Evolutionary conservation across 2,113 vertebrate genomes (phyloP).

Genomic region (Cyprinodon brontotheroides): DNA sequence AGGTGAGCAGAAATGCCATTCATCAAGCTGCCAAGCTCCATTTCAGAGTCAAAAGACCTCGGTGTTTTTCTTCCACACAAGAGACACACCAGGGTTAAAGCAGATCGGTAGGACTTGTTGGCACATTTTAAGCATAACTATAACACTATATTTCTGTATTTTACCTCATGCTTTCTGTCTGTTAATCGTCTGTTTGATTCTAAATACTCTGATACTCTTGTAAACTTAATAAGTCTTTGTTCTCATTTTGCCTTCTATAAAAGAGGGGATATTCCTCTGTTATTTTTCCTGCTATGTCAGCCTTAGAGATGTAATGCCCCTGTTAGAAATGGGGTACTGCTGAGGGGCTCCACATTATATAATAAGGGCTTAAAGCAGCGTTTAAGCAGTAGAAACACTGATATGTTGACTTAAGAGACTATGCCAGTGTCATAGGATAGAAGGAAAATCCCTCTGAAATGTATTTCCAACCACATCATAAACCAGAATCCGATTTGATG

Average conservation of each 20-base stretch:
- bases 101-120: too few relatives aligned
- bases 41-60: constrained; percentile 33
- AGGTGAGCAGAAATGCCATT: constrained; percentile 65
- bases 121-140: too few relatives aligned
- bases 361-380: not conserved
- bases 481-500: not conserved
- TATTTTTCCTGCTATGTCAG: not conserved
- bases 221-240: not conserved
- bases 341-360: not conserved
- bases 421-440: not conserved
- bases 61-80: constrained; percentile 5
- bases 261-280: not conserved
- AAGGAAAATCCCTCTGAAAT: not conserved
- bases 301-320: too few relatives aligned
- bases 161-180: too few relatives aligned
- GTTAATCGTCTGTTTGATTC: too few relatives aligned
- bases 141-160: too few relatives aligned
- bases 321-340: not conserved
- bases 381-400: not conserved
- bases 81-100: not conserved
- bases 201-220: not conserved
- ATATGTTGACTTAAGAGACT: not conserved
- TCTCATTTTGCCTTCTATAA: not conserved
- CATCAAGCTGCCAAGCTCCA: constrained; percentile 64
- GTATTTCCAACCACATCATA: not conserved